A percentile compares a stretch with the other conserved stretches of the same genome.
Evolutionary conservation across 2,797 vertebrate genomes (phyloP).

Genomic region (Onychomys arenicola): DNA sequence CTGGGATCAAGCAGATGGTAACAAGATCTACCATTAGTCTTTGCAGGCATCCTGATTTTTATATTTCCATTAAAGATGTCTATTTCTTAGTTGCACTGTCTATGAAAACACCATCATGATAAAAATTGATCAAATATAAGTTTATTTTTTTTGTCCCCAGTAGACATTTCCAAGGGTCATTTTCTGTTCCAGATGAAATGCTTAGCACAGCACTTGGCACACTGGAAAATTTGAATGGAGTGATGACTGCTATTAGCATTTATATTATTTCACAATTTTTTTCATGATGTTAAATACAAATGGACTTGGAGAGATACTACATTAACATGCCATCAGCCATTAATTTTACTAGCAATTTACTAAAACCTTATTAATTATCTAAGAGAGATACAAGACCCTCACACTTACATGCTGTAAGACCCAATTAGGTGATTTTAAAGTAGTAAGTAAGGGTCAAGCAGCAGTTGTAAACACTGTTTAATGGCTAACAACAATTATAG

Average conservation of each 20-base stretch:
- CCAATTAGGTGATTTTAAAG: conserved; percentile 23
- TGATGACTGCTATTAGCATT: conserved; percentile 46
- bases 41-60: conserved; percentile 11
- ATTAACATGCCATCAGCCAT: conserved; percentile 66
- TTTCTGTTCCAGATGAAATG: conserved; percentile 2
- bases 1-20: background rate
- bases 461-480: background rate
- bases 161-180: conserved; percentile 52
- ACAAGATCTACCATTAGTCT: background rate
- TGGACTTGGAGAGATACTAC: conserved; percentile 29
- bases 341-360: conserved; percentile 55
- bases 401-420: background rate
- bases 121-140: conserved; percentile 6
- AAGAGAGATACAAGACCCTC: conserved; percentile 6
- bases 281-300: conserved; percentile 62
- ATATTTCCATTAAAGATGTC: background rate
- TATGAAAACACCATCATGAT: conserved; percentile 38
- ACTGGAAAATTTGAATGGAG: conserved; percentile 19
- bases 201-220: conserved; percentile 42
- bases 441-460: background rate
- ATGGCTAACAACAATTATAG: background rate
- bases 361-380: background rate
- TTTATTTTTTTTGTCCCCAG: conserved; percentile 1
- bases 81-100: background rate
- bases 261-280: conserved; percentile 64